Evolutionary conservation across 2,888 invertebrate species (phyloP), one percentile per base, ranked within the genome.

Genomic region (Caenorhabditis wallacei): DNA sequence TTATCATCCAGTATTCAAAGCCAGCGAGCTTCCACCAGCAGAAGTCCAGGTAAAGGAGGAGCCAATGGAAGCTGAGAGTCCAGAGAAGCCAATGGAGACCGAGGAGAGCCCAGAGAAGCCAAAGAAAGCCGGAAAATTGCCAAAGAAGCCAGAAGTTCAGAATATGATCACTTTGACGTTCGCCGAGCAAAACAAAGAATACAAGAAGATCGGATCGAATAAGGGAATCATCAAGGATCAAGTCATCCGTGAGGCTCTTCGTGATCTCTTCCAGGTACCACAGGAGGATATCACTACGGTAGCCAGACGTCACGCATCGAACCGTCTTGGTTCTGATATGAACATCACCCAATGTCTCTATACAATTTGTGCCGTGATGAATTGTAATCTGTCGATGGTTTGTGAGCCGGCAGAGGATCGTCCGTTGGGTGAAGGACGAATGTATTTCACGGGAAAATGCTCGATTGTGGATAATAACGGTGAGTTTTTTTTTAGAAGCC

Each of bases 161-260:
- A n/a, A 59, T 10, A 74, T 53, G 11, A 51, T 74, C n/a, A 74
- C 74, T 0, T 37, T 82, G 57, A 82, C 74, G 20, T 79, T 82
- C 22, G 70, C 20, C 16, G 78, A 82, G 5, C 68, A 79, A 20
- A 59, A 54, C 1, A 82, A 79, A 37, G 48, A 46, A 46, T 78
- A 61, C 30, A 30, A 43, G 0, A 72, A 70, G 24, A 24, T 26
- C 2, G 82, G 79, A n/a, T 11, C 22, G 10, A 72, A 68, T 43
- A 68, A 72, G 18, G 57, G 57, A 57, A 46, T 22, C 20, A n/a
- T 63, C 7, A 69, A 79, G 26, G 72, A 74, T 51, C 26, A 69
- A 64, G 56, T 69, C 4, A 46, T 81, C 20, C 66, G 82, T 5
- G 74, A 86, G 51, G 86, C 86, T n/a, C 78, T 86, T n/a, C 80